phyloP scores from a whole-genome alignment of 2,888 invertebrate species.

The Lochmaea crataegi region DNA sequence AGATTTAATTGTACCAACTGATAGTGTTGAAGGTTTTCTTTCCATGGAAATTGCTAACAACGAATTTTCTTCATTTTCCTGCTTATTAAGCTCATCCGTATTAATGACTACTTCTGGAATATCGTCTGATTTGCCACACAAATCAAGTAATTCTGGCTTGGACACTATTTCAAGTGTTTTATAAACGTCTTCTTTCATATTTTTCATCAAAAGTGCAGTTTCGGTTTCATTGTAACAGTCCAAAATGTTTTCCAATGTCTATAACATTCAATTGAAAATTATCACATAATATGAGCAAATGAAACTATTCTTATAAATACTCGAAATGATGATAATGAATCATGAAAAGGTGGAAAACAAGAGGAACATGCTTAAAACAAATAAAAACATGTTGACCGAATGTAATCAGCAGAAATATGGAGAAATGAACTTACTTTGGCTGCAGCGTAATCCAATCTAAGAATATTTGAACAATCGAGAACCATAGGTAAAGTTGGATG shows the following conservation, averaged over 20 bases:
- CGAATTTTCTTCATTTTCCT: slow-evolving; percentile 19
- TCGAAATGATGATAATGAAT: too few relatives aligned
- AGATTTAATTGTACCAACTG: background rate
- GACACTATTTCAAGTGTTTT: slow-evolving; percentile 52
- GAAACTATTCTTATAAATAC: too few relatives aligned
- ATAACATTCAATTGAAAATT: slow-evolving; percentile 17
- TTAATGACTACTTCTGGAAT: slow-evolving; percentile 36
- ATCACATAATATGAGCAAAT: too few relatives aligned
- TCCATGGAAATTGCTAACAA: slow-evolving; percentile 12
- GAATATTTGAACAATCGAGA: slow-evolving; percentile 74
- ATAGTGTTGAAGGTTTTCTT: slow-evolving; percentile 16
- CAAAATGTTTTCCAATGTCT: slow-evolving; percentile 71
- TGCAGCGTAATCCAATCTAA: slow-evolving; percentile 76
- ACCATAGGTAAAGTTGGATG: slow-evolving; percentile 68
- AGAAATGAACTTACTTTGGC: slow-evolving; percentile 66
- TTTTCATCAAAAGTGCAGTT: slow-evolving; percentile 68
- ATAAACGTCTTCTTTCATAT: slow-evolving; percentile 59
- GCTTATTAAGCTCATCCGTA: background rate
- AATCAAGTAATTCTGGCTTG: slow-evolving; percentile 38
- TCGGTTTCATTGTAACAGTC: slow-evolving; percentile 68
- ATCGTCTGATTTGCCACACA: slow-evolving; percentile 43
- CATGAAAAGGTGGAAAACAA: too few relatives aligned
- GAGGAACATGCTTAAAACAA: too few relatives aligned
- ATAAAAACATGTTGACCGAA: too few relatives aligned
- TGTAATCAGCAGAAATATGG: too few relatives aligned